phyloP scores from a whole-genome alignment of 92 coral and sea anemone genomes.

The Epizoanthus scotinus region DNA sequence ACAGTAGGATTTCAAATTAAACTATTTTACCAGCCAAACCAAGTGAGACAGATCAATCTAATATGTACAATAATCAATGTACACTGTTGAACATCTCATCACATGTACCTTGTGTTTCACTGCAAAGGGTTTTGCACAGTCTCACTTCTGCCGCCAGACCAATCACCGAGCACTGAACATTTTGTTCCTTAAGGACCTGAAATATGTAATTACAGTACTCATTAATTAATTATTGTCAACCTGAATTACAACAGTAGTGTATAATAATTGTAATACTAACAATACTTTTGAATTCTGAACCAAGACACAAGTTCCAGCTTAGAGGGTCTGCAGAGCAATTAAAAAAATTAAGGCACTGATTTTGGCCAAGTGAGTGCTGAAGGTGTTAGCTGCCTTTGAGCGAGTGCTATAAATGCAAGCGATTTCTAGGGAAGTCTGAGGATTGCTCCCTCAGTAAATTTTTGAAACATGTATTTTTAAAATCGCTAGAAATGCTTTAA shows the following conservation, averaged over 20 bases:
- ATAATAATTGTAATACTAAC: too few relatives aligned
- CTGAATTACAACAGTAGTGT: constrained; percentile 31
- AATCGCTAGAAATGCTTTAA: too few relatives aligned
- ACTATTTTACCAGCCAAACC: neutral
- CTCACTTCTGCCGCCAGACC: constrained; percentile 96
- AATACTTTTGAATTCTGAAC: constrained; percentile 50
- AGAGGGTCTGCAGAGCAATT: too few relatives aligned
- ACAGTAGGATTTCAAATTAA: too few relatives aligned
- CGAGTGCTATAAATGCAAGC: too few relatives aligned
- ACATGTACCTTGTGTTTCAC: constrained; percentile 80
- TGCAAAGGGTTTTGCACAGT: constrained; percentile 80
- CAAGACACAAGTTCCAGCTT: constrained; percentile 52
- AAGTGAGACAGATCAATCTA: neutral
- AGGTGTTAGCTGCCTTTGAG: too few relatives aligned
- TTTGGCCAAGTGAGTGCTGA: too few relatives aligned
- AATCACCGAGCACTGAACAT: constrained; percentile 90
- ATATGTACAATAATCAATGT: too few relatives aligned
- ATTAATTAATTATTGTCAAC: neutral
- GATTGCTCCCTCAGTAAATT: too few relatives aligned
- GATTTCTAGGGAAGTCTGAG: too few relatives aligned
- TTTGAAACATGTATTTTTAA: too few relatives aligned
- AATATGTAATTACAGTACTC: neutral
- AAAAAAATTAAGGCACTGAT: too few relatives aligned
- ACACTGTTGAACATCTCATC: neutral
- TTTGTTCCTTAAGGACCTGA: constrained; percentile 73